Base-by-base conservation (phyloP, 2,797 vertebrate genomes). In the Anolis apletophallus region DNA sequence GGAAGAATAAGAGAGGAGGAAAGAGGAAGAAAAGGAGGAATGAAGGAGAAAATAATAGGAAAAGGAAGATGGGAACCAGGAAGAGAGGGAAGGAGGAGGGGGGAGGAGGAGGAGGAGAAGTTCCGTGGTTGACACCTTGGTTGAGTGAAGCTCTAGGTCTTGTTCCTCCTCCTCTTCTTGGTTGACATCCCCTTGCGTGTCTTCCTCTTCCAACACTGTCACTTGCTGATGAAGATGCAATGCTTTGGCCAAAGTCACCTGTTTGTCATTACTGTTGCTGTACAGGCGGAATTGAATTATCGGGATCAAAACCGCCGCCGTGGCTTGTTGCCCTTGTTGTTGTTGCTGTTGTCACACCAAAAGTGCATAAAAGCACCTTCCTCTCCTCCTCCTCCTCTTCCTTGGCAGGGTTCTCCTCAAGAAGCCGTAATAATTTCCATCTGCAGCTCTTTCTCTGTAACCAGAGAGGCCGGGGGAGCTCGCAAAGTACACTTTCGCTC, bases 341-440 rank as follows among this genome's bases (percentile, higher is more conserved):
- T 55, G 36, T 77, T 82, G 55, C 3, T 73, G 17, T 72, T 73
- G 84, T 83, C 84, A 83, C 84, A 72, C 52, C 36, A 55, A 46
- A 46, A 46, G 71, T 16, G 19, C n/a, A 55, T 80, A 46, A 83
- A 71, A 82, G 46, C 36, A 14, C 80, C 34, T 19, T 67, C 36
- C 19, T 29, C 29, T 54, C 75, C 36, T 34, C 10, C 21, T 46
- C 71, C 40, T 21, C 29, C 26, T 46, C 17, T 1, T 14, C 46
- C 17, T 77, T 78, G 21, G 78, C 59, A 36, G 2, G 29, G 74
- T 50, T 78, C 59, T 71, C 34, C 50, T 19, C 9, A 10, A 52
- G 23, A 17, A 71, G 54, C 16, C 3, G 6, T 46, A 81, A 88
- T 82, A 3, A 82, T 85, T 88, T 73, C 88, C 88, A 88, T 79